Conservation (phyloP, 2,888 invertebrate species). For the Eupeodes luniger region DNA sequence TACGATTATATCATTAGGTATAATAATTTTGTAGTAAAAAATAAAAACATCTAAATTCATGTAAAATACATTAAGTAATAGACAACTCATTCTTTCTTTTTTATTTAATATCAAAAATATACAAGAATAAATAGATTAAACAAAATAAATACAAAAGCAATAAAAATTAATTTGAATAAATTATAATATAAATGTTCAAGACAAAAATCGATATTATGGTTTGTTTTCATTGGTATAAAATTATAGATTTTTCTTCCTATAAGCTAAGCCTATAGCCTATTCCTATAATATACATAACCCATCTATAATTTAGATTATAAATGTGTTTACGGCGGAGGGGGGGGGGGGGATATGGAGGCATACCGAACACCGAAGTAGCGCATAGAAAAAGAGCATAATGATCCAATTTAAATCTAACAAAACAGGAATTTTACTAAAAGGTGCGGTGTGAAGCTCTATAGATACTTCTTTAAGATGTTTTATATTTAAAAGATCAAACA, state of each 20-base stretch:
- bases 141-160: not conserved
- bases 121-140: not conserved
- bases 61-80: not conserved
- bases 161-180: constrained; percentile 23
- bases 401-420: not conserved
- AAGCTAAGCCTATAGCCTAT: no score
- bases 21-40: not conserved
- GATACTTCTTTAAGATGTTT: no score
- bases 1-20: not conserved
- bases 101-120: not conserved
- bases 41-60: not conserved
- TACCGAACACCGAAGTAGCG: not conserved
- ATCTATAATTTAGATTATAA: no score
- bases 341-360: not conserved
- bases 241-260: not conserved
- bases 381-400: not conserved
- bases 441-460: no score
- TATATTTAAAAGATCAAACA: no score
- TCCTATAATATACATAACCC: no score
- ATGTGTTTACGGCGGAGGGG: no score
- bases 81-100: not conserved
- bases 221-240: not conserved
- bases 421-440: not conserved
- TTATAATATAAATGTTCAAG: not conserved
- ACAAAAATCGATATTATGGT: not conserved